phyloP scores from a whole-genome alignment of 2,113 vertebrate genomes.

The Oncorhynchus gorbuscha region DNA sequence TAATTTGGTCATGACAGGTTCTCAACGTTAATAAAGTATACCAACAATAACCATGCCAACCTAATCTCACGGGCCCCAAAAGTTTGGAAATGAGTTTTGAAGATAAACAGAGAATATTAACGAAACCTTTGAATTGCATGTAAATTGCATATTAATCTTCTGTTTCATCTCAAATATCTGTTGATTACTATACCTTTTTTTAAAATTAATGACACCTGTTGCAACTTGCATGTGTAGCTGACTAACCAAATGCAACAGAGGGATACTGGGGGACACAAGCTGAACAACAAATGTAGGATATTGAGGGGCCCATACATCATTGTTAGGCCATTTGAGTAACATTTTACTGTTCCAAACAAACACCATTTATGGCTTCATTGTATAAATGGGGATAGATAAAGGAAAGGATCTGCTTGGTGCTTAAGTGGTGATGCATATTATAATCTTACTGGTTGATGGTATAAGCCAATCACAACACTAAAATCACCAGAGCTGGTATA shows the following conservation, averaged over 20 bases:
- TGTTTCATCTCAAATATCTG: background rate
- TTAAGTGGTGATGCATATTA: slow-evolving; percentile 34
- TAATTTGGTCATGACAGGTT: no score
- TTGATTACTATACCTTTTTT: background rate
- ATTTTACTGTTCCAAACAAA: background rate
- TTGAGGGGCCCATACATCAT: background rate
- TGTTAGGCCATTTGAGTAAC: background rate
- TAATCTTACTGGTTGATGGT: slow-evolving; percentile 51
- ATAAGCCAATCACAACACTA: slow-evolving; percentile 46
- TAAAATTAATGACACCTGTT: slow-evolving; percentile 7
- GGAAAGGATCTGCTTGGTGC: slow-evolving; percentile 15
- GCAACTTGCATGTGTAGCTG: background rate
- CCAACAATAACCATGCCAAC: no score
- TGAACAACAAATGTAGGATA: background rate
- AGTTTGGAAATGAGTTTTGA: no score
- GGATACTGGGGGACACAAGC: background rate
- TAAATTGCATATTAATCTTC: background rate
- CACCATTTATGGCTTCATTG: slow-evolving; percentile 19
- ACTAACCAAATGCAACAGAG: no score
- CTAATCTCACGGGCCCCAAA: no score
- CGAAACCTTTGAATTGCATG: slow-evolving; percentile 4
- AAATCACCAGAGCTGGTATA: slow-evolving; percentile 53
- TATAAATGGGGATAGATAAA: slow-evolving; percentile 41
- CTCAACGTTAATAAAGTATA: no score
- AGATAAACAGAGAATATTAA: no score